Conservation (phyloP, 1,140 invertebrate genomes). For the Trichonephila clavata region DNA sequence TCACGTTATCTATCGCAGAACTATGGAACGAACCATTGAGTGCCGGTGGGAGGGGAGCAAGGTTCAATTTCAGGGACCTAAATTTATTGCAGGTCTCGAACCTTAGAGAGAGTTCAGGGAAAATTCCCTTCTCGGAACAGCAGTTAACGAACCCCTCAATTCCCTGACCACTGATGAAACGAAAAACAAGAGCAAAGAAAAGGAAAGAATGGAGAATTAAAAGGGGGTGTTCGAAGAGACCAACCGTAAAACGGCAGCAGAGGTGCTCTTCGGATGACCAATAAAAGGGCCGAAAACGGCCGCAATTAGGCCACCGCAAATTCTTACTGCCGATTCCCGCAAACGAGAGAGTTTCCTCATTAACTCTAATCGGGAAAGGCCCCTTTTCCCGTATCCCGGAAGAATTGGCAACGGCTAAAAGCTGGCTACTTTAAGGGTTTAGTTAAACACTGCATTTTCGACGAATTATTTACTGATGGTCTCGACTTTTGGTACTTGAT, state of each 20-base stretch:
- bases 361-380: slow-evolving; percentile 24
- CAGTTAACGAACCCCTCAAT: slow-evolving; percentile 25
- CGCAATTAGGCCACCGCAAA: slow-evolving; percentile 53
- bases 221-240: background rate
- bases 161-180: slow-evolving; percentile 28
- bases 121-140: background rate
- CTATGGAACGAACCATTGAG: background rate
- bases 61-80: background rate
- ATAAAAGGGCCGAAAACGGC: slow-evolving; percentile 40
- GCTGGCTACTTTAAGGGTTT: background rate
- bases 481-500: too few species aligned
- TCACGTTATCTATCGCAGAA: too few species aligned
- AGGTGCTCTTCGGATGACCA: slow-evolving; percentile 14
- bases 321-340: slow-evolving; percentile 20
- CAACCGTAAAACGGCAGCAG: slow-evolving; percentile 8
- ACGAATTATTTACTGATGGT: too few species aligned
- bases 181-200: background rate
- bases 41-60: background rate
- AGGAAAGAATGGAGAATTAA: slow-evolving; percentile 20
- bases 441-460: background rate
- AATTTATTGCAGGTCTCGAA: background rate
- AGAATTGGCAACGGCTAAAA: background rate
- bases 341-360: slow-evolving; percentile 39
- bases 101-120: background rate
- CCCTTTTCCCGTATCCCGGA: background rate